Evolutionary conservation across 1,140 invertebrate genomes (phyloP), one percentile per base, ranked within the genome.

Genomic region (Microplitis mediator): DNA sequence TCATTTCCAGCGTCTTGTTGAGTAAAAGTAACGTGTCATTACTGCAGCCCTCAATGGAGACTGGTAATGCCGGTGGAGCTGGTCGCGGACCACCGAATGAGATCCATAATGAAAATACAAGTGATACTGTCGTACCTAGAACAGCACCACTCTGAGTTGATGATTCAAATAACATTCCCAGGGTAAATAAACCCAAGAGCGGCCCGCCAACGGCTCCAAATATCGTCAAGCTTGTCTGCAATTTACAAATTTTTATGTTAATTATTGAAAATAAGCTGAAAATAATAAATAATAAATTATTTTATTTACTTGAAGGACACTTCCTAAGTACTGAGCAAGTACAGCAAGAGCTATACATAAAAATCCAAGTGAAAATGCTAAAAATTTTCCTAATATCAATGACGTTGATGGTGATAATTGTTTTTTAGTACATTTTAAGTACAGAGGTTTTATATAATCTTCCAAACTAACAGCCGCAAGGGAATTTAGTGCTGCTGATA

Each of bases 401-500:
- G 78, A 85, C 68, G 72, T 81, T 34, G 75, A 80, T 54, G 76
- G 51, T 51, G 77, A 78, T 4, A 86, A 74, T 70, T 84, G 79
- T 9, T 61, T 62, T 1, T 72, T 69, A 4, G 71, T 64, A n/a
- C 4, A 78, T 31, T 66, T 78, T 34, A 4, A 74, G 45, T 81
- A 83, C 0, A 74, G 1, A 6, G 85, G 85, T 80, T 92, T 92
- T 2, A 94, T 82, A 79, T 95, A 95, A 86, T 97, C 95, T 79
- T 95, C 93, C 69, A 95, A 88, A 1, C 93, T 95, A n/a, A 97
- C 94, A 11, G 95, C 95, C 11, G 95, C 92, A 23, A 97, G 85
- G 9, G 95, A 94, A 84, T 96, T 97, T 36, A 96, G 86, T 31
- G 93, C 90, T 6, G 95, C 95, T 0, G 95, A 96, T 56, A 97